These are phyloP conservation scores for Lagodon rhomboides DNA, from an alignment of 2,797 vertebrate species.

Conservation along the genomic window DNA sequence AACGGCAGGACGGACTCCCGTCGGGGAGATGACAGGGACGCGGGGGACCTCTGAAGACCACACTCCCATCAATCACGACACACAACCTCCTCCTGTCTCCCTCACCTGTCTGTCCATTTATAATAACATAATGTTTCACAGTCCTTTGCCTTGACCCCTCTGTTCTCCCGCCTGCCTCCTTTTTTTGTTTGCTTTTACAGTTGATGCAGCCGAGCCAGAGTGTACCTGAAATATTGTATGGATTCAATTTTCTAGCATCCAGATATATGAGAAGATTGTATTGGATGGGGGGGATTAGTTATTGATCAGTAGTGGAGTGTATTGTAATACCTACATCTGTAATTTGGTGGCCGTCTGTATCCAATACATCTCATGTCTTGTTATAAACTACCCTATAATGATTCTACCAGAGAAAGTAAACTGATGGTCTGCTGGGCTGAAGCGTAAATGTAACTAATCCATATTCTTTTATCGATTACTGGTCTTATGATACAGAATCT, in stretches of 20 bases:
- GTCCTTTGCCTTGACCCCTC: constrained; percentile 54
- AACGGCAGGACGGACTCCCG: constrained; percentile 91
- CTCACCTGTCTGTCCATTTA: constrained; percentile 58
- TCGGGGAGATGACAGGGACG: constrained; percentile 92
- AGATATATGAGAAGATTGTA: constrained; percentile 30
- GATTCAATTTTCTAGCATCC: constrained; percentile 43
- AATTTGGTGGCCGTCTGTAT: constrained; percentile 64
- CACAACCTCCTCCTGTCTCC: constrained; percentile 59
- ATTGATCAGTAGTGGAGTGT: constrained; percentile 63
- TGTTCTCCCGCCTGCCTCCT: constrained; percentile 51
- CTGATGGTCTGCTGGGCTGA: constrained; percentile 35
- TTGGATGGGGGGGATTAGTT: constrained; percentile 39
- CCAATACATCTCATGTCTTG: constrained; percentile 49
- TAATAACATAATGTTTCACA: constrained; percentile 55
- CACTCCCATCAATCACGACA: constrained; percentile 50
- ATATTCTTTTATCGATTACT: constrained; percentile 36
- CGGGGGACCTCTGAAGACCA: constrained; percentile 92
- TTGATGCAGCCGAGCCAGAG: constrained; percentile 48
- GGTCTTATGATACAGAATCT: constrained; percentile 53
- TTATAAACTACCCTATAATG: constrained; percentile 34
- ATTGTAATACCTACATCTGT: constrained; percentile 59
- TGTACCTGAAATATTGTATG: constrained; percentile 51
- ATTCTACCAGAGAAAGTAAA: constrained; percentile 36
- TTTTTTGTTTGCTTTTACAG: constrained; percentile 67
- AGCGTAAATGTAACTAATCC: constrained; percentile 31